These are phyloP conservation scores for Mola mola DNA, from an alignment of 2,113 vertebrate species.

Conservation along the genomic window DNA sequence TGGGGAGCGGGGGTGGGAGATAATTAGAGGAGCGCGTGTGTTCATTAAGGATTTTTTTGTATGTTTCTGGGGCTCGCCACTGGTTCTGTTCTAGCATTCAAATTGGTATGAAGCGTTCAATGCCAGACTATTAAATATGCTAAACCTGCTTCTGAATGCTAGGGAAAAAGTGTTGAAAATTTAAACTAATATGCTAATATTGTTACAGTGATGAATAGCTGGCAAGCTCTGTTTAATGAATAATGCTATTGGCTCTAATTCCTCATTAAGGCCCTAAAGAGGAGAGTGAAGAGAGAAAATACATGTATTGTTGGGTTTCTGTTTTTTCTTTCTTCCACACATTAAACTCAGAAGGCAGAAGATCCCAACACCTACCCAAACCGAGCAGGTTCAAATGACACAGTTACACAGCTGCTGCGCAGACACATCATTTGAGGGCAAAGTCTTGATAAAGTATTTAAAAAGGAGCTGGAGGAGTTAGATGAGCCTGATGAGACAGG, in stretches of 20 bases:
- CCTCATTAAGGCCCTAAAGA: slow-evolving; percentile 75
- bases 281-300: slow-evolving; percentile 58
- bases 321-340: slow-evolving; percentile 26
- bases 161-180: slow-evolving; percentile 61
- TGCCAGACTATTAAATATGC: slow-evolving; percentile 75
- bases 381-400: slow-evolving; percentile 68
- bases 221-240: slow-evolving; percentile 72
- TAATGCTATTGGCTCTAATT: slow-evolving; percentile 76
- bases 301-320: slow-evolving; percentile 57
- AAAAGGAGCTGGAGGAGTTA: slow-evolving; percentile 46
- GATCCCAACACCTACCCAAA: slow-evolving; percentile 68
- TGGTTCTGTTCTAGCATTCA: slow-evolving; percentile 73
- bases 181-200: slow-evolving; percentile 76
- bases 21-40: slow-evolving; percentile 71
- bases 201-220: slow-evolving; percentile 74
- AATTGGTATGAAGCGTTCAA: slow-evolving; percentile 55
- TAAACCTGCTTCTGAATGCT: slow-evolving; percentile 68
- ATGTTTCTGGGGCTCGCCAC: slow-evolving; percentile 75
- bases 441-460: slow-evolving; percentile 65
- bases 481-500: slow-evolving; percentile 13
- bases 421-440: slow-evolving; percentile 64
- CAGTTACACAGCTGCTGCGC: slow-evolving; percentile 63
- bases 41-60: slow-evolving; percentile 59
- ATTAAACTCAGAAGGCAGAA: slow-evolving; percentile 65
- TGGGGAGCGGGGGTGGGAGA: slow-evolving; percentile 60